Base-by-base conservation (phyloP, 2,888 invertebrate species). In the Coleophora deauratella region DNA sequence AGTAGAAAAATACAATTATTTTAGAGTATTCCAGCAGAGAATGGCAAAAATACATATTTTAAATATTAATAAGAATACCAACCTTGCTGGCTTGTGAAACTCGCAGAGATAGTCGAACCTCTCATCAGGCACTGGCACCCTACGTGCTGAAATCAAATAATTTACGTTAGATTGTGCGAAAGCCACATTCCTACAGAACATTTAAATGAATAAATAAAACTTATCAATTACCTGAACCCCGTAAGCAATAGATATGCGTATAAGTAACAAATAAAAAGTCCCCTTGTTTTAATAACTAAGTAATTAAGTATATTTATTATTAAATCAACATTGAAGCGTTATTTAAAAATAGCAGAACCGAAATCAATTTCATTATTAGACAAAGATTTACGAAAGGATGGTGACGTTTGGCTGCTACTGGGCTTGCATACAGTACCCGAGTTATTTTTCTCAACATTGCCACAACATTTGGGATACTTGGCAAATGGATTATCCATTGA, bases 51-150 rank as follows among this genome's bases (percentile, higher is more conserved):
- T n/a, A n/a, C n/a, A n/a, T n/a, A 21, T 21, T 21, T 3, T 21
- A 6, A 21, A 21, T 4, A 21, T 21, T 21, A 21, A 6, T 3
- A 37, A 21, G 10, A 32, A 36, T 32, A 30, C 80, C 88, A 81
- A 97, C 98, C 97, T 98, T 39, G 85, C 88, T 47, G 99, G 99
- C 75, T 99, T 97, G 86, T 94, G 97, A 72, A 91, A 96, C 52
- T 98, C 93, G 77, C 94, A 94, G 33, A 99, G 90, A 75, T 90
- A 98, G 65, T 98, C 97, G 74, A 90, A 99, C 59, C 99, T 89
- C 41, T 91, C 90, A 80, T 99, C 99, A 2, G 98, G 98, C 7
- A 99, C 99, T 27, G 98, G 97, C 62, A 99, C 99, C 69, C 98
- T 92, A 93, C 95, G 92, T 96, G 89, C 81, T 81, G 70, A 60